Conservation (phyloP, 64 coral and sea anemone species). For the Cladopsammia gracilis region DNA sequence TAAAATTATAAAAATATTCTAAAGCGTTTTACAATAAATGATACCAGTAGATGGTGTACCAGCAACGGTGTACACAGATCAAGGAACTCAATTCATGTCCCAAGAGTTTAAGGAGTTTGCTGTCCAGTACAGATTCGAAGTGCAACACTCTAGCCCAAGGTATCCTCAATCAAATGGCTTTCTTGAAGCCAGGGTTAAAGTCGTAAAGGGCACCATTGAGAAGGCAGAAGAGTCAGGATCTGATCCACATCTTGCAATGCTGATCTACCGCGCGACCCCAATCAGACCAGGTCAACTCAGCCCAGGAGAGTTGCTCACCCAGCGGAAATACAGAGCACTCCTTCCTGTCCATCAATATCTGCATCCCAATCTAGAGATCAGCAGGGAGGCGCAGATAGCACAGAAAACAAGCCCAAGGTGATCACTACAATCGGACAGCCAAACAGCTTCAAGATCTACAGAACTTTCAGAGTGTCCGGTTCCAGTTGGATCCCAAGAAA, state of each 20-base stretch:
- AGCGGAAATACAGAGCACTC: slow-evolving; percentile 27
- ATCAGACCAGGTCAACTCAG: slow-evolving; percentile 38
- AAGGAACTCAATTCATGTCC: slow-evolving; percentile 18
- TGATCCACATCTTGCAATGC: slow-evolving; percentile 37
- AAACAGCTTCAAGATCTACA: no score
- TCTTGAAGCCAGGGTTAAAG: slow-evolving; percentile 6
- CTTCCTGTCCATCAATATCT: slow-evolving; percentile 7
- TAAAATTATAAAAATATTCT: neutral
- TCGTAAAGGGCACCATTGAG: neutral
- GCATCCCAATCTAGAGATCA: slow-evolving; percentile 15
- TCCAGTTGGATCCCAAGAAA: no score
- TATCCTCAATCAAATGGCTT: slow-evolving; percentile 25
- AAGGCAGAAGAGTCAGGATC: slow-evolving; percentile 15
- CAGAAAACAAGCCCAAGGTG: no score
- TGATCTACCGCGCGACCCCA: neutral
- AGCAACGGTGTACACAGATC: neutral
- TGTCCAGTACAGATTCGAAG: neutral
- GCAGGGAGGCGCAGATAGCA: no score
- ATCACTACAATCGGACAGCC: no score
- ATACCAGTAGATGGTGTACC: neutral
- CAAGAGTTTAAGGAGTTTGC: slow-evolving; percentile 17
- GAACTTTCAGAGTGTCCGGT: neutral
- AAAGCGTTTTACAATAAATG: neutral
- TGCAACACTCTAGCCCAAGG: slow-evolving; percentile 1
- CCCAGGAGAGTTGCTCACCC: slow-evolving; percentile 9